Base-by-base conservation (phyloP, 2,888 invertebrate genomes). In the Napeogenes sylphis region DNA sequence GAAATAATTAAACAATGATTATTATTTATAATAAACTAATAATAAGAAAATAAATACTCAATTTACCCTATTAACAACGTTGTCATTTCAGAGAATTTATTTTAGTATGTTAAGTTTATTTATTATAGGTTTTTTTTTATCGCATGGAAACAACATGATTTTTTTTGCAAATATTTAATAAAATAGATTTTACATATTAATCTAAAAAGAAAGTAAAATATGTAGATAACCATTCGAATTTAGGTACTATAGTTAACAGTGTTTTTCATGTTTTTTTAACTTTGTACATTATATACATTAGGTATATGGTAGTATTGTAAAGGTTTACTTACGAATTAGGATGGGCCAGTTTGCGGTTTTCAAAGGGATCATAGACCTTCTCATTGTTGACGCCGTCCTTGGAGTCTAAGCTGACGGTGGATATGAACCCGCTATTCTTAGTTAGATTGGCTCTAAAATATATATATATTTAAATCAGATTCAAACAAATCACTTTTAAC, bases 301-400 rank as follows among this genome's bases (percentile, higher is more conserved):
- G n/a, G n/a, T n/a, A 21, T 21, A 21, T 21, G 45, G 21, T 45
- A 4, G 3, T 4, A 51, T 10, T 6, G 0, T 30, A 4, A 51
- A 51, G 8, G 12, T 30, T 13, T 69, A 79, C 93, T 92, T 83
- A 94, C 94, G 94, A 92, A 68, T 93, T 94, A 0, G 94, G 74
- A 60, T 75, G 74, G 80, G 57, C 70, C 57, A 56, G 69, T 69
- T 93, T 90, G 71, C 95, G 90, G 78, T 95, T 91, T n/a, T 94
- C 94, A 71, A 95, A 95, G 0, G 95, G 95, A 75, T 93, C 87
- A 82, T 95, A 95, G 58, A 92, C 91, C 71, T 93, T 92, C 67
- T 92, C 91, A 66, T 77, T 81, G 60, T 82, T 80, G 33, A 82
- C 76, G 33, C 82, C 78, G 47, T 68, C 75, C 66, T 91, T 92